Evolutionary conservation across 2,888 invertebrate genomes (phyloP).

Genomic region (Epsilonema sp.): DNA sequence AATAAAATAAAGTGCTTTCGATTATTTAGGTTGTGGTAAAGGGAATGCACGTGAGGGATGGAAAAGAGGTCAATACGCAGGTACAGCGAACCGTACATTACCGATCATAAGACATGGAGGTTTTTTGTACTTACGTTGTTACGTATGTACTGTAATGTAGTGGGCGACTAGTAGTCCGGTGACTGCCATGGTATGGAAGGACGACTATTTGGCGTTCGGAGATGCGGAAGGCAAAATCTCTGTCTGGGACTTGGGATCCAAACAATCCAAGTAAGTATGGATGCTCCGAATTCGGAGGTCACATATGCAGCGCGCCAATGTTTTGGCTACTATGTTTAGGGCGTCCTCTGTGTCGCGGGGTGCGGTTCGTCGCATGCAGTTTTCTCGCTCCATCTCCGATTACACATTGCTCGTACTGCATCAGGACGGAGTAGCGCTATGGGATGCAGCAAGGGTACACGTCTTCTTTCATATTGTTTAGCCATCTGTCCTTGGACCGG

Average conservation of each 20-base stretch:
- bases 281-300: too few species aligned
- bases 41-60: conserved; percentile 35
- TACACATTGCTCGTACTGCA: conserved; percentile 34
- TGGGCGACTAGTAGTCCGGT: conserved; percentile 27
- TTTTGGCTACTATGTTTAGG: conserved; percentile 17
- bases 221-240: conserved; percentile 35
- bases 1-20: too few species aligned
- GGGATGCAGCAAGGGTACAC: conserved; percentile 20
- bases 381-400: conserved; percentile 34
- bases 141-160: conserved; percentile 16
- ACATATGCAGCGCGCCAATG: too few species aligned
- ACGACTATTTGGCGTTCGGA: conserved; percentile 35
- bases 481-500: too few species aligned
- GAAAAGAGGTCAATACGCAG: conserved; percentile 33
- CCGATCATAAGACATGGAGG: too few species aligned
- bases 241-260: conserved; percentile 35
- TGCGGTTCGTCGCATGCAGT: conserved; percentile 32
- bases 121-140: too few species aligned
- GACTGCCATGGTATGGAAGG: conserved; percentile 35
- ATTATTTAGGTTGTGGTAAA: conserved; percentile 35
- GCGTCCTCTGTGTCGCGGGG: conserved; percentile 28
- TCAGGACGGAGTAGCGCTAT: conserved; percentile 30
- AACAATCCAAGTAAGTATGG: conserved; percentile 29
- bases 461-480: too few species aligned
- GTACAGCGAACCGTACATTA: conserved; percentile 8